These are phyloP conservation scores for Rhadinocentrus ornatus DNA, from an alignment of 2,797 vertebrate species.

Conservation along the genomic window DNA sequence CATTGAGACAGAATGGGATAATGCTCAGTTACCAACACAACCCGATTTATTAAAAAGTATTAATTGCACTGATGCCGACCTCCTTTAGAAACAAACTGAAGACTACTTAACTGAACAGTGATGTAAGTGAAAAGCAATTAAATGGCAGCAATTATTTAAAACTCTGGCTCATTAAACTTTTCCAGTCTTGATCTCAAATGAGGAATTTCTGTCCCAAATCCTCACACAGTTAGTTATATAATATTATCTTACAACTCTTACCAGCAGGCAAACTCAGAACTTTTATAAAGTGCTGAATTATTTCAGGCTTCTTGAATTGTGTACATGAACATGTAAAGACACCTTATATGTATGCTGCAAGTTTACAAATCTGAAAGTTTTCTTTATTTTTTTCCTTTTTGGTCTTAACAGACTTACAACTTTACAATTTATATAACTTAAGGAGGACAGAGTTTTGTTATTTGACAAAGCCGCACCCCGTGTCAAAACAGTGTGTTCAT, in stretches of 20 bases:
- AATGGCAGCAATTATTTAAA: constrained; percentile 67
- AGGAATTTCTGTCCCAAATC: constrained; percentile 58
- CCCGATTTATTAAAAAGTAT: constrained; percentile 5
- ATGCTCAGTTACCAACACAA: constrained; percentile 8
- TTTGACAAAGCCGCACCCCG: constrained; percentile 62
- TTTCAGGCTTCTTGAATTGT: constrained; percentile 15
- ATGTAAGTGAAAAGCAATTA: constrained; percentile 67
- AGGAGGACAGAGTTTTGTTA: constrained; percentile 55
- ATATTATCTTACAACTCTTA: constrained; percentile 46
- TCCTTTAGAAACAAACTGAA: constrained; percentile 51
- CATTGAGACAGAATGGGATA: constrained; percentile 14
- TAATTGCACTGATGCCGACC: constrained; percentile 40
- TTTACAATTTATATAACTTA: constrained; percentile 49
- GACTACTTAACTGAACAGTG: constrained; percentile 47
- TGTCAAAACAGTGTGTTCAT: constrained; percentile 70
- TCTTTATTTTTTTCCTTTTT: not conserved
- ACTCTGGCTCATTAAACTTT: constrained; percentile 61
- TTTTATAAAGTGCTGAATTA: constrained; percentile 25
- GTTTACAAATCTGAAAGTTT: constrained; percentile 19
- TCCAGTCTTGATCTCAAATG: constrained; percentile 55
- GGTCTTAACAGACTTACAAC: constrained; percentile 39
- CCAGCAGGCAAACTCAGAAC: constrained; percentile 16
- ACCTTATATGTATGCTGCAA: constrained; percentile 2
- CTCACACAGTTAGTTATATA: constrained; percentile 39
- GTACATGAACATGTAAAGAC: not conserved